A percentile compares a stretch with the other conserved stretches of the same genome.
phyloP scores from a whole-genome alignment of 2,113 vertebrate genomes.

The Bettongia penicillata region DNA sequence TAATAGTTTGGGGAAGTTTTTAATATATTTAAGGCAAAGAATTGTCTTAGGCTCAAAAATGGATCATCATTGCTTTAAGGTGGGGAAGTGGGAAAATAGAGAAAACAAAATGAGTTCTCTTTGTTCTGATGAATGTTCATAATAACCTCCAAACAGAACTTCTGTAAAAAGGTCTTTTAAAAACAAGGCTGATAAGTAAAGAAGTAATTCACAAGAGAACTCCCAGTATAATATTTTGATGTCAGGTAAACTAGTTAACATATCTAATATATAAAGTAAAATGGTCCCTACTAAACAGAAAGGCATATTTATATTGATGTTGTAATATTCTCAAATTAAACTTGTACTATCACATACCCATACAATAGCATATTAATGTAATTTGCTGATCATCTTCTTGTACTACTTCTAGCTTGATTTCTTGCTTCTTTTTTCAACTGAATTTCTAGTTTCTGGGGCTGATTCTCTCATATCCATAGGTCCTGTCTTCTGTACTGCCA shows the following conservation, averaged over 20 bases:
- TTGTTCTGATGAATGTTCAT: background rate
- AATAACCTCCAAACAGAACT: background rate
- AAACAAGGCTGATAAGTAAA: slow-evolving; percentile 8
- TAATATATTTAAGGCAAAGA: background rate
- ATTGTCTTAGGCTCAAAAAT: background rate
- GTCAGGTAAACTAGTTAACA: background rate
- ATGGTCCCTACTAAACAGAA: background rate
- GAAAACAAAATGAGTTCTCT: background rate
- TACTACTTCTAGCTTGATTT: background rate
- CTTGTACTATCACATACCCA: background rate
- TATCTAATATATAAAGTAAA: background rate
- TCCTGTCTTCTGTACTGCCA: background rate
- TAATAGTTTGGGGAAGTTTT: background rate
- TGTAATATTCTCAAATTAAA: slow-evolving; percentile 8
- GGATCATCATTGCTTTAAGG: background rate
- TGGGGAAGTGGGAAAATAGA: background rate
- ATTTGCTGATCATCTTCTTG: background rate
- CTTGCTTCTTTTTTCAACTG: background rate
- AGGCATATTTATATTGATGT: background rate
- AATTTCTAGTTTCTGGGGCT: background rate
- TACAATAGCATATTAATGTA: background rate
- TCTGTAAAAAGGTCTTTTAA: background rate
- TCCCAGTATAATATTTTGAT: background rate
- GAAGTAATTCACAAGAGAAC: background rate
- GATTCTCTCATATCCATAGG: background rate